Evolutionary conservation across 2,888 invertebrate genomes (phyloP), one percentile per base, ranked within the genome.

Genomic region (Amblyjoppa fuscipennis): DNA sequence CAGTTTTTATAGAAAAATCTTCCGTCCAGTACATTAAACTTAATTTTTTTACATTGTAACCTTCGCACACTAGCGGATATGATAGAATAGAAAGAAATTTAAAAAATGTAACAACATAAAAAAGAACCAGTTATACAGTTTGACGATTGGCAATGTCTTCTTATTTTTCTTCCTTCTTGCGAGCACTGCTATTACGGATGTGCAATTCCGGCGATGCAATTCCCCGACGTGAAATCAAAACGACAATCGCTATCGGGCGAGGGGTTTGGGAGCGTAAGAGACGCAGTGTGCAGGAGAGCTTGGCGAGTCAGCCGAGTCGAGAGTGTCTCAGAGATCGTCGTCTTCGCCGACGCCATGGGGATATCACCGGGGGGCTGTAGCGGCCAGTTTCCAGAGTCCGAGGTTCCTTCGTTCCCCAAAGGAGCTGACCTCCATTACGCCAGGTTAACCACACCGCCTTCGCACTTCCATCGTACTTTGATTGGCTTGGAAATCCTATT

Each of bases 361-460:
- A 87, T 84, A 83, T 84, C 73, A 73, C 59, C 78, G 81, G 64
- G 41, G 73, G 73, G 83, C 68, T 82, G 77, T 71, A 71, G 83
- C 80, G 89, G 88, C 88, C 89, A 90, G 88, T 90, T 89, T 89
- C 90, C 87, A 89, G 90, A 90, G 92, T 91, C 91, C 91, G 87
- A 91, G 89, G 87, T 89, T 74, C 80, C 84, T 86, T 79, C 66
- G 83, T 84, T 75, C 92, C 92, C 93, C 93, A 90, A 90, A 92
- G 93, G 92, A 93, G 91, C 90, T 91, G 91, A 93, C 91, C 92
- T 92, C 93, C 91, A 93, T 93, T 93, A 93, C 93, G 92, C 89
- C 91, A 91, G 93, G 93, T 93, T 93, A 93, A 93, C 93, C 93
- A 91, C 93, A 90, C 90, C 89, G 90, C 90, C 92, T 91, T 91